Conservation (phyloP, 1,140 invertebrate species). For the Euschistus heros region DNA sequence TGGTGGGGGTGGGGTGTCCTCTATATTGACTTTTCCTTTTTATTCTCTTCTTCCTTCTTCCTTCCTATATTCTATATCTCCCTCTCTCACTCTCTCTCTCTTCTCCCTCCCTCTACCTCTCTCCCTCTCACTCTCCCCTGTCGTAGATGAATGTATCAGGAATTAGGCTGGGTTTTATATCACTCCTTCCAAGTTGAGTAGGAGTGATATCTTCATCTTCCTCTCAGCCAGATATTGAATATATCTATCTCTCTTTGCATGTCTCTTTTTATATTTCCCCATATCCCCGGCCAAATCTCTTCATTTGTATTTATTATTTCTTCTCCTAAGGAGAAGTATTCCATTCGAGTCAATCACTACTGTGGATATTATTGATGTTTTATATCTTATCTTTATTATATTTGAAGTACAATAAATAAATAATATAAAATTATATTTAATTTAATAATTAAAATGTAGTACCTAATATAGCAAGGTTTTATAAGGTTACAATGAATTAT, state of each 20-base stretch:
- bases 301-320: not conserved
- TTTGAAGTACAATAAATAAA: too few species aligned
- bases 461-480: too few species aligned
- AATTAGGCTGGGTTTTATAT: not conserved
- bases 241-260: slow-evolving; percentile 12
- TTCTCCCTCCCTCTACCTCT: slow-evolving; percentile 9
- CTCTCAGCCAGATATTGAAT: slow-evolving; percentile 4
- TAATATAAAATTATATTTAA: too few species aligned
- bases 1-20: not conserved
- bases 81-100: slow-evolving; percentile 24
- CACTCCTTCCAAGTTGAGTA: not conserved
- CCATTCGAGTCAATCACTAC: too few species aligned
- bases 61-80: slow-evolving; percentile 33
- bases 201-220: slow-evolving; percentile 11
- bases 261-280: not conserved
- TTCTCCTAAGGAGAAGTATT: not conserved
- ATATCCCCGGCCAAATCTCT: too few species aligned
- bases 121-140: not conserved
- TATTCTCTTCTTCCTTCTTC: slow-evolving; percentile 37
- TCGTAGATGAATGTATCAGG: slow-evolving; percentile 5
- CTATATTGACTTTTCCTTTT: slow-evolving; percentile 15
- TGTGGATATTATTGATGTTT: too few species aligned
- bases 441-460: too few species aligned
- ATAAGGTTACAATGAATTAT: too few species aligned
- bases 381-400: too few species aligned